phyloP scores from a whole-genome alignment of 2,888 invertebrate genomes.

The Chymomyza amoena region DNA sequence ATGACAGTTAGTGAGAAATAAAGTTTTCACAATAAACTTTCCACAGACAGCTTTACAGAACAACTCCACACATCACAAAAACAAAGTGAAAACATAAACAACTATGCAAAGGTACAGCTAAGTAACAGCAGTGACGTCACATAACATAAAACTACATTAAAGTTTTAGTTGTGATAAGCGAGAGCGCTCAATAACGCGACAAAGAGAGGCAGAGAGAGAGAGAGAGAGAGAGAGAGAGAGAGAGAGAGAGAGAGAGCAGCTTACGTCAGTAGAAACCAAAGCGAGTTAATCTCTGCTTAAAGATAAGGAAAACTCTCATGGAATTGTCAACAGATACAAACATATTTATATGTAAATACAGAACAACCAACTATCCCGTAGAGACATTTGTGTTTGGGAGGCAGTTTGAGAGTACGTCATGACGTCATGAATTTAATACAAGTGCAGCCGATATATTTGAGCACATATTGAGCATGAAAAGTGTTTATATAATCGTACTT shows the following conservation, averaged over 20 bases:
- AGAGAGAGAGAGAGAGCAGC: neutral
- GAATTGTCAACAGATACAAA: slow-evolving; percentile 16
- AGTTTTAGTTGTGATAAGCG: neutral
- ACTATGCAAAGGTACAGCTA: neutral
- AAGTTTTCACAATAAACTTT: neutral
- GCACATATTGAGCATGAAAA: neutral
- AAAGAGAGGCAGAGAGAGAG: neutral
- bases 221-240: neutral
- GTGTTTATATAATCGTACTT: neutral
- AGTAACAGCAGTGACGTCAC: neutral
- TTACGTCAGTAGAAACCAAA: slow-evolving; percentile 16
- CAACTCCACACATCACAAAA: neutral
- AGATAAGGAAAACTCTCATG: slow-evolving; percentile 22
- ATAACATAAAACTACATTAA: neutral
- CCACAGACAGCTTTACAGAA: neutral
- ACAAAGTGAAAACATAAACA: neutral
- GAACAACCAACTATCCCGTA: neutral
- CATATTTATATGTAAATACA: neutral
- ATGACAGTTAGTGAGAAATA: too few species aligned
- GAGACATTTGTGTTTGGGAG: neutral
- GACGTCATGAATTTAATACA: neutral
- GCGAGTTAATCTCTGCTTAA: slow-evolving; percentile 31
- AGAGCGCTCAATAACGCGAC: neutral
- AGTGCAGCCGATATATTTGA: neutral
- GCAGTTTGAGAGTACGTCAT: neutral